Percentiles rank a stretch among this genome's conserved stretches.
Conservation (phyloP, 1,140 invertebrate species). For the Meloidogyne hapla region DNA sequence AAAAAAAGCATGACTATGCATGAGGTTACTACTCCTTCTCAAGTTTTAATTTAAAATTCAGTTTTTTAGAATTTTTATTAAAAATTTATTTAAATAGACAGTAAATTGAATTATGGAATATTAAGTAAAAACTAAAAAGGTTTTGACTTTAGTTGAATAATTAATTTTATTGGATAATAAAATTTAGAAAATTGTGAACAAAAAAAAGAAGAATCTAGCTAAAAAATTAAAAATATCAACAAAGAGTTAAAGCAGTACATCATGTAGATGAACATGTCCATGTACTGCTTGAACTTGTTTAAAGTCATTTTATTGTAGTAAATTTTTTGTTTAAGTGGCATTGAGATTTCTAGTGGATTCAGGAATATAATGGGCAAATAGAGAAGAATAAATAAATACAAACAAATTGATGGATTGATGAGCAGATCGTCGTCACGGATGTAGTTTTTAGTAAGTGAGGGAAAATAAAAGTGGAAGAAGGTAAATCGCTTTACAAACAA, state of each 20-base stretch:
- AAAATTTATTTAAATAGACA: too few relatives aligned
- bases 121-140: too few relatives aligned
- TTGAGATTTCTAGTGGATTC: background rate
- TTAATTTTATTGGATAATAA: too few relatives aligned
- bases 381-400: background rate
- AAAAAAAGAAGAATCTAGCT: background rate
- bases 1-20: too few relatives aligned
- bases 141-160: too few relatives aligned
- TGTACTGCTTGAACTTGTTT: background rate
- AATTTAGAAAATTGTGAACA: too few relatives aligned
- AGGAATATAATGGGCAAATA: background rate
- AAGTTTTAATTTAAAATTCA: too few relatives aligned
- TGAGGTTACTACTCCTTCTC: too few relatives aligned
- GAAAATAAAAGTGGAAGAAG: background rate
- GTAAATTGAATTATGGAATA: too few relatives aligned
- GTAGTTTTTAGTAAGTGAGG: background rate
- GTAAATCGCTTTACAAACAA: background rate
- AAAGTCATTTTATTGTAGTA: background rate
- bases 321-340: background rate
- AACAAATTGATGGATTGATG: background rate
- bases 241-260: background rate
- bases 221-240: background rate
- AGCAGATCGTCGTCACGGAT: background rate
- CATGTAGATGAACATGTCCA: background rate
- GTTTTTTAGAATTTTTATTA: too few relatives aligned